A percentile compares a stretch with the other conserved stretches of the same genome.
These are phyloP conservation scores for Nematopogon swammerdamellus DNA, from an alignment of 2,888 invertebrate species.

Conservation along the genomic window DNA sequence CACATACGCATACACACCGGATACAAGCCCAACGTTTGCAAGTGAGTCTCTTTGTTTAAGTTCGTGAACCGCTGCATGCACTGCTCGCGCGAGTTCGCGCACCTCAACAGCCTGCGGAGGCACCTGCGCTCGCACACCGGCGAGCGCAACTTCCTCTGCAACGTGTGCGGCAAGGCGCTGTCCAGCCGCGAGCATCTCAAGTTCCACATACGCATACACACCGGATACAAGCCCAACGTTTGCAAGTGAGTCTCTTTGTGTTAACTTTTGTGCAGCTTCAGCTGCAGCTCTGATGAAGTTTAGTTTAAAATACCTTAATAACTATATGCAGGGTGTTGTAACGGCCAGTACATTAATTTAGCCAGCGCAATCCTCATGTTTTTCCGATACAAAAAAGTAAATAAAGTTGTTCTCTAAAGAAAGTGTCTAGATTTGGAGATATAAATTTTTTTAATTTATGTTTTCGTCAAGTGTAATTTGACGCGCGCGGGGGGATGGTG, in stretches of 20 bases:
- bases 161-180: constrained; percentile 60
- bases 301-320: no score
- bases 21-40: constrained; percentile 60
- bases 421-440: no score
- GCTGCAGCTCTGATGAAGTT: no score
- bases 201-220: constrained; percentile 60
- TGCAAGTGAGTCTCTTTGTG: constrained; percentile 45
- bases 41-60: no score
- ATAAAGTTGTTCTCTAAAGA: no score
- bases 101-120: constrained; percentile 45
- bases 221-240: constrained; percentile 60
- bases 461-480: no score
- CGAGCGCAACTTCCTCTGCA: constrained; percentile 55
- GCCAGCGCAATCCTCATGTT: no score
- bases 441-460: no score
- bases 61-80: constrained; percentile 36
- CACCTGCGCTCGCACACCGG: constrained; percentile 45
- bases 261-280: background rate
- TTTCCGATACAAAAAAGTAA: no score
- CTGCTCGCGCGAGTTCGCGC: constrained; percentile 47
- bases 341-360: no score
- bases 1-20: constrained; percentile 61
- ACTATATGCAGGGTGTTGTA: no score
- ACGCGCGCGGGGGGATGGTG: no score
- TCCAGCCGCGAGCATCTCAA: constrained; percentile 58